Evolutionary conservation across 35 echinoderm and acorn worm genomes (phyloP).

Genomic region (Holothuria glaberrima): DNA sequence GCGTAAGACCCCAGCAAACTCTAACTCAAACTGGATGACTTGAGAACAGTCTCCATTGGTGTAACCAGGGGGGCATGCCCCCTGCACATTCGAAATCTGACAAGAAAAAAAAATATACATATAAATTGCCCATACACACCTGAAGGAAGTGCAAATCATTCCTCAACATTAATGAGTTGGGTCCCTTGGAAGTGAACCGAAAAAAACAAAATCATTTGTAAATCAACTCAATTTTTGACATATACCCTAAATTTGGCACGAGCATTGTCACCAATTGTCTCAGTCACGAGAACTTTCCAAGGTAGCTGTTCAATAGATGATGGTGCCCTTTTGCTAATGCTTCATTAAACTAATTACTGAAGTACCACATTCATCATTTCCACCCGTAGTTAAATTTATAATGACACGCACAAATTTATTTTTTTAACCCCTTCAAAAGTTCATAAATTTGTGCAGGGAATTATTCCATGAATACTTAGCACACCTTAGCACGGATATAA

Average conservation of each 20-base stretch:
- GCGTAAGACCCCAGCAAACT: not conserved
- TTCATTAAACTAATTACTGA: conserved; percentile 20
- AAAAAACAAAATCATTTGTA: conserved; percentile 12
- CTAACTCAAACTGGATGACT: not conserved
- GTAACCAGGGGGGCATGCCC: not conserved
- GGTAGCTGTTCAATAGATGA: conserved; percentile 25
- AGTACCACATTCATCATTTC: conserved; percentile 21
- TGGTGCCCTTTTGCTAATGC: conserved; percentile 8
- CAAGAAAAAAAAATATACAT: not conserved
- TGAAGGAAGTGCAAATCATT: conserved; percentile 10
- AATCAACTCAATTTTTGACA: conserved; percentile 17
- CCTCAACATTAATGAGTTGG: not conserved
- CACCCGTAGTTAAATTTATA: not conserved
- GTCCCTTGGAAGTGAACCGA: not conserved
- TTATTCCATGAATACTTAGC: conserved; percentile 17
- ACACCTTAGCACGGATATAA: not conserved
- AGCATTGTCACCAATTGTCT: not conserved
- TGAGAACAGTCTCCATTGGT: not conserved
- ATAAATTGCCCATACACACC: not conserved
- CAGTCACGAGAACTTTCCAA: not conserved
- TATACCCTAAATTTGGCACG: not conserved
- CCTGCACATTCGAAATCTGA: conserved; percentile 9
- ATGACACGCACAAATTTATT: conserved; percentile 22
- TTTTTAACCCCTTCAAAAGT: not conserved
- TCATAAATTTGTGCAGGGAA: conserved; percentile 24